These are phyloP conservation scores for Sula dactylatra DNA, from an alignment of 2,113 vertebrate genomes.

Conservation along the genomic window DNA sequence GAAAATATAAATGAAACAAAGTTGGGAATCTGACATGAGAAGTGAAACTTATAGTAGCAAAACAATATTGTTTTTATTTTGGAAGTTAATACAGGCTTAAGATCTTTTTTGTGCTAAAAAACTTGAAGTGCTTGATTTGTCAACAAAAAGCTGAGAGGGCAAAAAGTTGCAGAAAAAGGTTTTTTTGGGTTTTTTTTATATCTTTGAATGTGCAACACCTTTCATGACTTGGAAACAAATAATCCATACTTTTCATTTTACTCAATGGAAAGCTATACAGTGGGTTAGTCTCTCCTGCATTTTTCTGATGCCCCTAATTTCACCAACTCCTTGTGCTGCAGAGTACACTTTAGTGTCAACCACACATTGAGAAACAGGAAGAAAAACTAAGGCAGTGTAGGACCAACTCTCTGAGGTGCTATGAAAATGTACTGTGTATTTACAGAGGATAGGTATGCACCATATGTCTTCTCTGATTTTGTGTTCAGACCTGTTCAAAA, in stretches of 20 bases:
- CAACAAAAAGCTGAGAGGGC: not conserved
- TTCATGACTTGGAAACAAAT: not conserved
- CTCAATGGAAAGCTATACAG: not conserved
- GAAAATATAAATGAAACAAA: not conserved
- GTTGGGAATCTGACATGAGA: not conserved
- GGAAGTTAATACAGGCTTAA: not conserved
- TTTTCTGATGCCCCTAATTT: not conserved
- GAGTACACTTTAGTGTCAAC: not conserved
- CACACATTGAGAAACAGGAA: not conserved
- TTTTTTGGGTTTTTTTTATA: not conserved
- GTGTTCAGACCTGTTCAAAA: not conserved
- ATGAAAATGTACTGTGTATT: not conserved
- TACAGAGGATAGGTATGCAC: not conserved
- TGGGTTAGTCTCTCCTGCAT: not conserved
- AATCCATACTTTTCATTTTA: not conserved
- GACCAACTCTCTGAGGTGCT: not conserved
- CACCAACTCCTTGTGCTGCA: not conserved
- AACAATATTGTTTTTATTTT: not conserved
- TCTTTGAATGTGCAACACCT: not conserved
- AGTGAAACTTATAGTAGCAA: not conserved
- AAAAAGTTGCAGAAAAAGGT: not conserved
- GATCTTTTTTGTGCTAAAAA: not conserved
- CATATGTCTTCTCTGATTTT: rapidly evolving
- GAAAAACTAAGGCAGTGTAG: not conserved
- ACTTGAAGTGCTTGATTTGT: not conserved